A percentile compares a stretch with the other conserved stretches of the same genome.
These are phyloP conservation scores for Euplexia lucipara DNA, from an alignment of 2,888 invertebrate species.

Conservation along the genomic window DNA sequence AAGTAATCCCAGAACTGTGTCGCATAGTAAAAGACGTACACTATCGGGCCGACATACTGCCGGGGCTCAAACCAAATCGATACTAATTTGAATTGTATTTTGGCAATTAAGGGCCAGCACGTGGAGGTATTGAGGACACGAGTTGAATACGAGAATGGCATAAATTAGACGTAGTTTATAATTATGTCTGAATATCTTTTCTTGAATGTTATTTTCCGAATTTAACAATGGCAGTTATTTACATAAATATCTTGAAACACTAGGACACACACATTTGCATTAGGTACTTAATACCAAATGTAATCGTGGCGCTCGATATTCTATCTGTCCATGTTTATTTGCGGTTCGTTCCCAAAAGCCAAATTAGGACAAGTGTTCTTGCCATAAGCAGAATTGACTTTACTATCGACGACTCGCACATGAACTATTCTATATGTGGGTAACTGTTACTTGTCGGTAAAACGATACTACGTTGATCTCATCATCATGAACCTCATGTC, in stretches of 20 bases:
- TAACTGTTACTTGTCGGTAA: background rate
- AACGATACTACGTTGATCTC: background rate
- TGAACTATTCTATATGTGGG: conserved; percentile 3
- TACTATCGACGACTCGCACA: conserved; percentile 1
- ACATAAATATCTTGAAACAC: background rate
- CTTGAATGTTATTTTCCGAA: conserved; percentile 15
- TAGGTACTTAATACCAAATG: background rate
- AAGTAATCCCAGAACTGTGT: conserved; percentile 35
- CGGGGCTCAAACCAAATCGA: conserved; percentile 36
- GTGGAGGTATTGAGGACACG: conserved; percentile 32
- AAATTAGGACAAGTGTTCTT: background rate
- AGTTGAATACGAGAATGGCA: conserved; percentile 22
- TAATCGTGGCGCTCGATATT: conserved; percentile 3
- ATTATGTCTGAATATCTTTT: background rate
- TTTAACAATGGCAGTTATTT: background rate
- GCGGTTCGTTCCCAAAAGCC: background rate
- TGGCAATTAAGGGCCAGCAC: conserved; percentile 41
- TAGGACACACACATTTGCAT: too few relatives aligned
- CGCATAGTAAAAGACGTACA: conserved; percentile 40
- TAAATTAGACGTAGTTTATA: conserved; percentile 5
- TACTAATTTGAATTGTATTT: conserved; percentile 50
- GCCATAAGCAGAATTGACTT: conserved; percentile 7
- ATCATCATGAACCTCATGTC: background rate
- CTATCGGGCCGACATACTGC: conserved; percentile 18
- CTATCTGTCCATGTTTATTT: background rate